Evolutionary conservation across 2,888 invertebrate genomes (phyloP).

Genomic region (Acronicta psi): DNA sequence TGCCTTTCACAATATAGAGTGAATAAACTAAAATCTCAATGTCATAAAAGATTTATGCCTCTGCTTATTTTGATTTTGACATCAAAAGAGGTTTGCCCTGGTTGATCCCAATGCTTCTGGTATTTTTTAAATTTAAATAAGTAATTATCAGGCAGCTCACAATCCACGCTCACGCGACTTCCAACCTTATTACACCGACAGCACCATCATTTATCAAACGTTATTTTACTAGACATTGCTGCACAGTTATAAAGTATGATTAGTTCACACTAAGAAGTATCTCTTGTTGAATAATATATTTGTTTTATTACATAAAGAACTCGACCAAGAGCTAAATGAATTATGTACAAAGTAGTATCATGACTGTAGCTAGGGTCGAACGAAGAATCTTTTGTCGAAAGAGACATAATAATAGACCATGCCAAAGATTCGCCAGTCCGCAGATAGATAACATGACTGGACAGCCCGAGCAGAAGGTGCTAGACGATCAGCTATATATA

Average conservation of each 20-base stretch:
- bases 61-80: too few relatives aligned
- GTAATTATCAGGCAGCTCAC: too few relatives aligned
- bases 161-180: constrained; percentile 21
- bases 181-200: constrained; percentile 20
- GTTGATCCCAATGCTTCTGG: too few relatives aligned
- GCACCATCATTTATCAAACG: constrained; percentile 17
- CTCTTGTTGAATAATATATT: constrained; percentile 36
- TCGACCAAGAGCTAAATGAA: constrained; percentile 3
- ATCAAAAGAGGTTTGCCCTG: too few relatives aligned
- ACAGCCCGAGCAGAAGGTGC: too few relatives aligned
- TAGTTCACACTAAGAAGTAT: constrained; percentile 25
- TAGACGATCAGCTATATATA: too few relatives aligned
- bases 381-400: too few relatives aligned
- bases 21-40: too few relatives aligned
- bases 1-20: too few relatives aligned
- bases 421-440: too few relatives aligned
- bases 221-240: constrained; percentile 31
- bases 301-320: constrained; percentile 23
- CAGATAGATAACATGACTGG: too few relatives aligned
- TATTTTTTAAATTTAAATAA: too few relatives aligned
- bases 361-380: background rate
- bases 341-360: constrained; percentile 14
- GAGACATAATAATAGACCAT: background rate
- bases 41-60: background rate
- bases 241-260: constrained; percentile 29